Base-by-base conservation (phyloP, 1,140 invertebrate genomes). In the Drosophila burlai region DNA sequence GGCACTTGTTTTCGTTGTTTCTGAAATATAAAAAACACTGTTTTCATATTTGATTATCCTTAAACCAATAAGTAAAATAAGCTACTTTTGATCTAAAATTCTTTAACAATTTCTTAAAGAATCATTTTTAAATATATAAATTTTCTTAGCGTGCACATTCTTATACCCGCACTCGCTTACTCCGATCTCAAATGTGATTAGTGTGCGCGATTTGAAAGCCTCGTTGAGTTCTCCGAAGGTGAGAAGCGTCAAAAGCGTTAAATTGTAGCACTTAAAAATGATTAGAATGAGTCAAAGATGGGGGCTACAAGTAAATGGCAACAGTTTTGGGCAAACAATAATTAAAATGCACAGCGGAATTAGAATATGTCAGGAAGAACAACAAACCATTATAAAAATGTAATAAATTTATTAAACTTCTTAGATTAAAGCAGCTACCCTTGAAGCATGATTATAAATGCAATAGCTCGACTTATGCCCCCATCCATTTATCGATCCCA, bases 201-300 rank as follows among this genome's bases (percentile, higher is more conserved):
- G 47, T 61, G 55, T 61, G 38, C 47, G 42, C 60, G 49, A 61
- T 52, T 49, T 50, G 38, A 72, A 72, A 64, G 73, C 66, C 80
- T 81, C 65, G 79, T 77, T 81, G 52, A 80, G 59, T 58, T 61
- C 43, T 15, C 42, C 49, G 81, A 84, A 84, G 81, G 81, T 83
- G 72, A 83, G 76, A 83, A 59, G 58, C 76, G 45, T 72, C 81
- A 72, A 43, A 83, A 64, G 81, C 81, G 81, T 83, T 83, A 84
- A 84, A 84, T 84, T 83, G 76, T 80, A 73, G 49, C 63, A 83
- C 64, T 80, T 72, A 68, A 46, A 46, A 64, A 29, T 71, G 52
- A 63, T 76, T 76, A 52, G 50, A 80, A 49, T 75, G 65, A 64
- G 16, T 73, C 49, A 45, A 61, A 62, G 42, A 38, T 34, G 16